Base-by-base conservation (phyloP, 2,888 invertebrate genomes). In the Drosophila parthenogenetica region DNA sequence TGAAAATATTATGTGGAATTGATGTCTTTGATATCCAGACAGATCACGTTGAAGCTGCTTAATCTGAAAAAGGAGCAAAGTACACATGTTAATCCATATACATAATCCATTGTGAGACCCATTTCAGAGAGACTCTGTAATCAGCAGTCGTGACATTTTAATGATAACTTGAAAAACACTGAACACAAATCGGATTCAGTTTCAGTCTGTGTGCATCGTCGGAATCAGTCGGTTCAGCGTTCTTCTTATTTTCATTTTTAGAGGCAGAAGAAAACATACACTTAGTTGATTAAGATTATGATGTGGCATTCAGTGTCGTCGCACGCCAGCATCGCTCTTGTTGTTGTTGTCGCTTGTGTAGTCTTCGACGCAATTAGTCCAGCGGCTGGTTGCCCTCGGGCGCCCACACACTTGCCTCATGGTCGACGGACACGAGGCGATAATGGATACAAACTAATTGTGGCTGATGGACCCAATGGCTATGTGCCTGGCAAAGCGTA, bases 401-500 rank as follows among this genome's bases (percentile, higher is more conserved):
- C 90, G 48, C 92, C 92, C 73, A 90, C 87, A 54, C 89, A 87
- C 76, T 85, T 90, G 83, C 91, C 89, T 69, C 92, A 90, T 73
- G 91, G 90, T 61, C 89, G 74, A 88, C 94, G 95, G 93, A 93
- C 95, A 76, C 94, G 95, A 19, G 98, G 98, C 29, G 97, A 98
- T 93, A 97, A 97, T 93, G 97, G 96, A 89, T 98, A 96, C 93
- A 94, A 95, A 86, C 95, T 98, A 88, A 93, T 95, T 89, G 94
- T 97, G 84, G 96, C 95, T 87, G 97, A 96, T 43, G 95, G 96
- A 84, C 94, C 96, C 19, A 95, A 95, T 90, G 95, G 96, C 90
- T 98, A 98, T 92, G 94, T 95, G 59, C 97, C 98, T 2, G 96
- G 96, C 70, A 95, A 96, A 90, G 94, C 96, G 77, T 98, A 98